A percentile compares a stretch with the other conserved stretches of the same genome.
These are phyloP conservation scores for Calidris pugnax DNA, from an alignment of 2,113 vertebrate species.

Conservation along the genomic window DNA sequence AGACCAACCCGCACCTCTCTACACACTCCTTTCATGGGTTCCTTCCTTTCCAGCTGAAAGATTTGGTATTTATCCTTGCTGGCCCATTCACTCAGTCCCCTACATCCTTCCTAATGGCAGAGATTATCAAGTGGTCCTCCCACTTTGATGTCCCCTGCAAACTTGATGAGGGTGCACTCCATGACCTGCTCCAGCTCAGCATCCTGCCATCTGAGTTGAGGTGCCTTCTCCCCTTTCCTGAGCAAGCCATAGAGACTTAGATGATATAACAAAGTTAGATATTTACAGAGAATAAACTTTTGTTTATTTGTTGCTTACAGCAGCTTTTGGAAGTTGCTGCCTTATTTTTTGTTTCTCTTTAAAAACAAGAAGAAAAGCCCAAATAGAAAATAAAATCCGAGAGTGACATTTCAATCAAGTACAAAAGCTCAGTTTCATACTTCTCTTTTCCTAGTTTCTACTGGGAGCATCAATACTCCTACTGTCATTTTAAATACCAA, in stretches of 20 bases:
- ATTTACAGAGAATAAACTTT: not conserved
- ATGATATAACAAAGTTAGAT: not conserved
- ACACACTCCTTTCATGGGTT: no score
- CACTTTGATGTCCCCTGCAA: not conserved
- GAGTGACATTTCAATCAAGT: no score
- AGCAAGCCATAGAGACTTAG: not conserved
- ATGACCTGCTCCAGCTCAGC: not conserved
- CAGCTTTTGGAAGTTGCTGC: not conserved
- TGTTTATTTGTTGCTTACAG: not conserved
- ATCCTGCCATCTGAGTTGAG: not conserved
- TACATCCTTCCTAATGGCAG: not conserved
- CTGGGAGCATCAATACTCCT: not conserved
- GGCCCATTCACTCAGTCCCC: not conserved
- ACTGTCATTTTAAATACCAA: slow-evolving; percentile 35
- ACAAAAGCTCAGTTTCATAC: no score
- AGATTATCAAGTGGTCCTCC: not conserved
- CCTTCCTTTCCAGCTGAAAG: not conserved
- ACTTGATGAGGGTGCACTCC: not conserved
- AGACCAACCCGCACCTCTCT: no score
- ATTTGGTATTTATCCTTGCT: not conserved
- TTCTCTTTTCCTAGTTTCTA: not conserved
- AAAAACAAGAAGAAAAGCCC: not conserved
- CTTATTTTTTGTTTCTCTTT: not conserved
- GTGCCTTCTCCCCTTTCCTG: not conserved
- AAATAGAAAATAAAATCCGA: not conserved